Base-by-base conservation (phyloP, 2,888 invertebrate genomes). In the Protophormia terraenovae region DNA sequence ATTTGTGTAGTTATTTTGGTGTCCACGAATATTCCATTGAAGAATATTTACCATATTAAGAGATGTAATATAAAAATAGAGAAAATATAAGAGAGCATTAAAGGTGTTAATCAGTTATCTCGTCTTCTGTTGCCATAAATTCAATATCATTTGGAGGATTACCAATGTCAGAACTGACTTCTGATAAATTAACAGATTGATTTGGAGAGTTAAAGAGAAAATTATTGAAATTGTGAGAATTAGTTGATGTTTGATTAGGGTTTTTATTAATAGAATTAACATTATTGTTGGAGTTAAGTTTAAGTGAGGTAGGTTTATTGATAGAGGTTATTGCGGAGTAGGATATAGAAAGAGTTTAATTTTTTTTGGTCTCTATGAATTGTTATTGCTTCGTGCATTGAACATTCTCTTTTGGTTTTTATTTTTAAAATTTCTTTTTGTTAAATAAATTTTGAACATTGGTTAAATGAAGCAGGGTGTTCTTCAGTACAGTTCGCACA, bases 401-500 rank as follows among this genome's bases (percentile, higher is more conserved):
- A 4, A 14, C 47, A 47, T 19, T 47, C 19, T 6, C 19, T 16
- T 16, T 47, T 16, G 6, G 19, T 19, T 47, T 47, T 47, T 1
- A 47, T 47, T 47, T 16, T 47, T 1, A 47, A 6, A 19, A 47
- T 47, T 47, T 47, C 19, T 8, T 47, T 47, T 47, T 47, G 47
- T 19, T 47, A 8, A 7, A 47, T 19, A 19, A 47, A 47, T 3
- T 47, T 47, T 47, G 6, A 2, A 8, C 47, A 47, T 19, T 47
- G 6, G 14, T 47, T 47, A 7, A 19, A 47, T 8, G 47, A 16
- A 3, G 47, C 16, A 2, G 47, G 19, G 2, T 47, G 47, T 0
- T 19, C 47, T 47, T 32, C 4, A 6, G 7, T 3, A 32, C 32
- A 84, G n/a, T 86, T 84, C 6, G 80, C 83, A 35, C 80, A 86